phyloP scores from a whole-genome alignment of 2,888 invertebrate species.

The Tetanocera ferruginea region DNA sequence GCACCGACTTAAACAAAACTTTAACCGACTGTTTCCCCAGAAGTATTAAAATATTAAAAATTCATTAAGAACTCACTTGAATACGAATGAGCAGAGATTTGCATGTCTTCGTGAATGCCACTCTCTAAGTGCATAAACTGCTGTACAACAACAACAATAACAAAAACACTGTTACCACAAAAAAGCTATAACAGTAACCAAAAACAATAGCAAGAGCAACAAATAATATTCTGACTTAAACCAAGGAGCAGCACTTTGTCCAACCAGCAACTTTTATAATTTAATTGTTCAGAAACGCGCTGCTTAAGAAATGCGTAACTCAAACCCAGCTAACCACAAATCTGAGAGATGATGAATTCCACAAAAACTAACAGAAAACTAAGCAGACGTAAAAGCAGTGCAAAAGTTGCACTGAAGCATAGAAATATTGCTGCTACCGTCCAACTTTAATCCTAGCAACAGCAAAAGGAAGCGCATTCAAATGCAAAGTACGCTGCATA shows the following conservation, averaged over 20 bases:
- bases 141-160: not conserved
- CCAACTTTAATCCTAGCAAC: too few relatives aligned
- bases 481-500: constrained; percentile 28
- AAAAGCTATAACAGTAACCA: not conserved
- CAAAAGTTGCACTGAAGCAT: not conserved
- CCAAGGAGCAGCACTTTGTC: not conserved
- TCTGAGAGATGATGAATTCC: not conserved
- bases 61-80: constrained; percentile 39
- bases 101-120: constrained; percentile 39
- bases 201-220: not conserved
- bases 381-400: not conserved
- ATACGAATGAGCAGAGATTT: constrained; percentile 41
- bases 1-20: constrained; percentile 9
- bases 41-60: constrained; percentile 34
- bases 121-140: constrained; percentile 7
- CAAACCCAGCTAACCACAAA: not conserved
- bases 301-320: not conserved
- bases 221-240: not conserved
- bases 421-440: not conserved
- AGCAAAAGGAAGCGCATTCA: constrained; percentile 18
- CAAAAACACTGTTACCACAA: too few relatives aligned
- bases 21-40: not conserved
- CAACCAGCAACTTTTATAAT: not conserved
- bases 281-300: not conserved
- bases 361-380: not conserved